Conservation (phyloP, 2,113 vertebrate genomes). For the Greenwoodochromis staneri region DNA sequence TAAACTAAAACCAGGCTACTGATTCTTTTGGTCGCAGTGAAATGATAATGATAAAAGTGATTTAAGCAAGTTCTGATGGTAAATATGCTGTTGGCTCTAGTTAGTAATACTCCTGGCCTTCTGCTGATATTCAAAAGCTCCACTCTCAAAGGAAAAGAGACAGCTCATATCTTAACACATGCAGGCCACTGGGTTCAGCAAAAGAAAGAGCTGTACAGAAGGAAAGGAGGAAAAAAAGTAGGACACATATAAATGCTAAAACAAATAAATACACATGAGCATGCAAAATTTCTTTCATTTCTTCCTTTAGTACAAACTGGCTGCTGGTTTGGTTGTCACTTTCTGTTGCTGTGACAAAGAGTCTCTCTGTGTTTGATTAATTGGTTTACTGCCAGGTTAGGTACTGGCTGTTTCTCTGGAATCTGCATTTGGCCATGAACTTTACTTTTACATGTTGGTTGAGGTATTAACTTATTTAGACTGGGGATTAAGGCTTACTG, state of each 20-base stretch:
- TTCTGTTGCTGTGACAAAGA: conserved; percentile 12
- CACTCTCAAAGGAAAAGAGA: conserved; percentile 8
- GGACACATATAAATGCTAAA: not conserved
- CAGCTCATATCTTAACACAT: conserved; percentile 27
- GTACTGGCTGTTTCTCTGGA: conserved; percentile 39
- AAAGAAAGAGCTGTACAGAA: not conserved
- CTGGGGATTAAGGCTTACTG: conserved; percentile 52
- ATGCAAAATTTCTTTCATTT: not conserved
- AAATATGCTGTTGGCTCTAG: conserved; percentile 4
- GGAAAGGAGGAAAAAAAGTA: not conserved
- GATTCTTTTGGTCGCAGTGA: conserved; percentile 2
- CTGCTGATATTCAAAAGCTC: not conserved
- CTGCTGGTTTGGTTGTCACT: not conserved
- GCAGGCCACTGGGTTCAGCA: not conserved
- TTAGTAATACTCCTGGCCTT: not conserved
- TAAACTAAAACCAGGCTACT: not conserved
- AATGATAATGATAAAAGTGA: not conserved
- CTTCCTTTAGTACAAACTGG: not conserved
- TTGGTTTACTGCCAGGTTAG: conserved; percentile 50
- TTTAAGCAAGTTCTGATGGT: not conserved
- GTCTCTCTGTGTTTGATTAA: conserved; percentile 36
- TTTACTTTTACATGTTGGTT: conserved; percentile 64
- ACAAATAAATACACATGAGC: not conserved
- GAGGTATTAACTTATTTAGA: conserved; percentile 66
- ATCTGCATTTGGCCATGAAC: conserved; percentile 62